Conservation (phyloP, 2,888 invertebrate genomes). For the Megalurothrips usitatus region DNA sequence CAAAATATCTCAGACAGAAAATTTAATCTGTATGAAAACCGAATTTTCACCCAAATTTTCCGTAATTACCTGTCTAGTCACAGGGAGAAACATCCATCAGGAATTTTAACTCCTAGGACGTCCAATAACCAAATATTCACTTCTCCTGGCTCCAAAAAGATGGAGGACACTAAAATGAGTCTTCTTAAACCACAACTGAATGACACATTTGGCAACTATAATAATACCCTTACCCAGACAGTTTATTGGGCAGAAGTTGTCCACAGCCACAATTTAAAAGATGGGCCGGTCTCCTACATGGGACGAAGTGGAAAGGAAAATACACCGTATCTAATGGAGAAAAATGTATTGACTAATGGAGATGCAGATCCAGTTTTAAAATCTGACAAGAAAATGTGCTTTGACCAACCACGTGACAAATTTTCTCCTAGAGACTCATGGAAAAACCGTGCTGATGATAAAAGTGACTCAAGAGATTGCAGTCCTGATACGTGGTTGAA, state of each 20-base stretch:
- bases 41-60: not conserved
- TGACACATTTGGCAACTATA: not conserved
- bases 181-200: not conserved
- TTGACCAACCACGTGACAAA: not conserved
- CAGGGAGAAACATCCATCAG: not conserved
- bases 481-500: not conserved
- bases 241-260: not conserved
- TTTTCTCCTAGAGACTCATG: slow-evolving; percentile 5
- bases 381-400: not conserved
- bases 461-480: not conserved
- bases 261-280: not conserved
- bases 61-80: not conserved
- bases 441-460: not conserved
- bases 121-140: not conserved
- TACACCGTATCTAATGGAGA: not conserved
- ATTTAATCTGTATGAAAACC: not conserved
- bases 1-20: not conserved
- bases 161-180: slow-evolving; percentile 12
- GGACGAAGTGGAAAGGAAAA: not conserved
- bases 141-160: not conserved
- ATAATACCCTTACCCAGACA: not conserved
- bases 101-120: not conserved
- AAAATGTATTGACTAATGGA: not conserved
- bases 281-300: not conserved
- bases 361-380: not conserved